Evolutionary conservation across 2,113 vertebrate species (phyloP).

Genomic region (Siphamia tubifer): DNA sequence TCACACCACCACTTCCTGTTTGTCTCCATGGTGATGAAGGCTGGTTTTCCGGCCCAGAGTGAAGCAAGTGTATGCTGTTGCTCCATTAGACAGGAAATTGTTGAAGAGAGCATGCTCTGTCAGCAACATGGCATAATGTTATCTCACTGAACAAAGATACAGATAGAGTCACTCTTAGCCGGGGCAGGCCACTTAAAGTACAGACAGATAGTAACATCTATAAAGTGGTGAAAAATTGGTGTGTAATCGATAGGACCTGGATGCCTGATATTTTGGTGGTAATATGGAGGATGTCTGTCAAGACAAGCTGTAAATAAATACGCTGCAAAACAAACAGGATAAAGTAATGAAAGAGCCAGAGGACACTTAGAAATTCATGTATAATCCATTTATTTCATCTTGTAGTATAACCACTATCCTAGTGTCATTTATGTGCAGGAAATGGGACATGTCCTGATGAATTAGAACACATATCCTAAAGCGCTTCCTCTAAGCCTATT

Average conservation of each 20-base stretch:
- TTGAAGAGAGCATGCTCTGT: conserved; percentile 57
- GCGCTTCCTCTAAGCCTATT: background rate
- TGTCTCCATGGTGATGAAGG: conserved; percentile 75
- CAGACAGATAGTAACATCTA: background rate
- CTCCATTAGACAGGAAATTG: conserved; percentile 74
- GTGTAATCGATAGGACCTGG: too few species aligned
- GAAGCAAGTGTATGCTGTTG: conserved; percentile 57
- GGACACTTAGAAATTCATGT: background rate
- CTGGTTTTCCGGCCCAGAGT: conserved; percentile 73
- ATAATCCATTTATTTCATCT: background rate
- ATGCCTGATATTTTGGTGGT: too few species aligned
- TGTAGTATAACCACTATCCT: background rate
- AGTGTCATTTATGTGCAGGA: background rate
- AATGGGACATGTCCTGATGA: background rate
- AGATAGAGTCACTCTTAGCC: background rate
- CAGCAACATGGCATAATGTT: conserved; percentile 55
- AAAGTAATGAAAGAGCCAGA: too few species aligned
- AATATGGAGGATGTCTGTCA: too few species aligned
- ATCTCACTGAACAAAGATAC: conserved; percentile 43
- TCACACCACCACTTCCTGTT: conserved; percentile 80
- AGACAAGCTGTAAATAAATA: too few species aligned
- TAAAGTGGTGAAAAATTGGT: background rate
- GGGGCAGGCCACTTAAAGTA: background rate
- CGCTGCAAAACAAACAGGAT: too few species aligned
- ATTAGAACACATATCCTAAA: too few species aligned